Conservation (phyloP, 2,888 invertebrate species). For the Eilema caniola region DNA sequence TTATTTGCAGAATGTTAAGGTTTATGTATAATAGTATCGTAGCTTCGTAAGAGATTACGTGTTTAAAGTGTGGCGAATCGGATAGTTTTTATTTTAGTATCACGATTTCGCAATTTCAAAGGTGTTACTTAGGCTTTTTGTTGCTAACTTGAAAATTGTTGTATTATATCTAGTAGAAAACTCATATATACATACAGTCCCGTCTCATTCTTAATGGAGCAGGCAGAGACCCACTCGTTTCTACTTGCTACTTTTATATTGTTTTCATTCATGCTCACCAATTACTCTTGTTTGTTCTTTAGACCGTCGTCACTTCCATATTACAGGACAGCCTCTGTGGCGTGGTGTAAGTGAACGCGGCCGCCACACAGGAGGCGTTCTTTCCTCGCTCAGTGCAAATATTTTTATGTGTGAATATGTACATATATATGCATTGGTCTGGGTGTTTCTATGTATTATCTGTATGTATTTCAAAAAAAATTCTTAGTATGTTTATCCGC, state of each 20-base stretch:
- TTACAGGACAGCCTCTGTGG: too few relatives aligned
- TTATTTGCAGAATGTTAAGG: fast-evolving
- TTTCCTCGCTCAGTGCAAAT: too few relatives aligned
- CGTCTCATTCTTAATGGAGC: not conserved
- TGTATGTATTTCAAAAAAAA: too few relatives aligned
- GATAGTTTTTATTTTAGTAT: constrained; percentile 60
- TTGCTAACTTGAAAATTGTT: constrained; percentile 45
- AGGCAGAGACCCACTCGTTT: not conserved
- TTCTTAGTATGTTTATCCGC: too few relatives aligned
- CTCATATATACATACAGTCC: not conserved
- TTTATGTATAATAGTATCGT: constrained; percentile 6
- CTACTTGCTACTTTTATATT: not conserved
- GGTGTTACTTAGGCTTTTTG: constrained; percentile 46
- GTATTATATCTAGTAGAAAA: constrained; percentile 12
- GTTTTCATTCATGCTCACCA: too few relatives aligned
- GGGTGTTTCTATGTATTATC: too few relatives aligned
- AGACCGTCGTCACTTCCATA: too few relatives aligned
- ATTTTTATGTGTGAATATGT: too few relatives aligned
- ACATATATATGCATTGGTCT: too few relatives aligned
- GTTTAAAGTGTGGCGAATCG: constrained; percentile 53
- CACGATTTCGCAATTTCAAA: constrained; percentile 66
- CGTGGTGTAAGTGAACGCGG: too few relatives aligned
- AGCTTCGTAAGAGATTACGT: constrained; percentile 36
- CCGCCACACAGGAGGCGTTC: too few relatives aligned
- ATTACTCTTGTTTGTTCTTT: too few relatives aligned